Percentiles rank a stretch among this genome's conserved stretches.
These are phyloP conservation scores for Acrocephalus scirpaceus DNA, from an alignment of 2,797 vertebrate genomes.

Conservation along the genomic window DNA sequence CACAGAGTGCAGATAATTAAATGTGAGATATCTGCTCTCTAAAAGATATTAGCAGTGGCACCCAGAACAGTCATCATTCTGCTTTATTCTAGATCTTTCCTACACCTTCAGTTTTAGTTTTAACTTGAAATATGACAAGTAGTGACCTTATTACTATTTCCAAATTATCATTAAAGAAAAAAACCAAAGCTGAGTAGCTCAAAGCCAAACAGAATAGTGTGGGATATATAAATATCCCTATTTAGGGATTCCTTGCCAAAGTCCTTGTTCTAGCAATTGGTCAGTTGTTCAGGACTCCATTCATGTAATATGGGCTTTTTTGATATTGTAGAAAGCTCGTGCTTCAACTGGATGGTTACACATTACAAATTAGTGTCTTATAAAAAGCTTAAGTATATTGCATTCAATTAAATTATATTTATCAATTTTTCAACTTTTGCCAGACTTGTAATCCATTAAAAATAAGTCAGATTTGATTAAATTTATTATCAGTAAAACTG, in stretches of 20 bases:
- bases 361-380: neutral
- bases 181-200: neutral
- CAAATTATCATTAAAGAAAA: neutral
- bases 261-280: neutral
- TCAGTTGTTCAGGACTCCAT: neutral
- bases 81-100: neutral
- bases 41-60: neutral
- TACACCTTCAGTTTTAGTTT: neutral
- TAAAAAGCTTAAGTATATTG: neutral
- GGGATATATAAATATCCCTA: neutral
- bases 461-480: neutral
- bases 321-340: neutral
- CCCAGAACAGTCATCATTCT: neutral
- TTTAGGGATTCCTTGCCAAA: neutral
- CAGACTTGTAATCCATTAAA: slow-evolving; percentile 8
- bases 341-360: neutral
- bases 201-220: neutral
- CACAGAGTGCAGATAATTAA: neutral
- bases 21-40: neutral
- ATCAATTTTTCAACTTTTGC: neutral
- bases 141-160: neutral
- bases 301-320: neutral
- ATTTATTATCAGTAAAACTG: slow-evolving; percentile 18
- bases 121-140: neutral
- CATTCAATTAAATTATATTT: neutral